Conservation (phyloP, 2,113 vertebrate species). For the Protobothrops flavoviridis region DNA sequence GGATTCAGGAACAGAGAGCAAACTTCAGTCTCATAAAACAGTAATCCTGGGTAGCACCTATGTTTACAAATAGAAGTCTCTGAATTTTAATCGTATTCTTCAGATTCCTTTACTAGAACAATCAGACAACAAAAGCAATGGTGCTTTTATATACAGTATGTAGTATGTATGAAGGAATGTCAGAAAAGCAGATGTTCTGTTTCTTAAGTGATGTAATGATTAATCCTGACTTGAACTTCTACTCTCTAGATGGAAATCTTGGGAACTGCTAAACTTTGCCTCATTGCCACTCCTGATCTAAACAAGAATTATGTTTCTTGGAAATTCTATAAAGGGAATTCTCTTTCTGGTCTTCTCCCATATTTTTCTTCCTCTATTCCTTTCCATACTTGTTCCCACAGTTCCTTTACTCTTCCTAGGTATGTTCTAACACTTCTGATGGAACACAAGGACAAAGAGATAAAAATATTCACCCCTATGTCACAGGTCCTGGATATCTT, state of each 20-base stretch:
- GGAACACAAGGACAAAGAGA: background rate
- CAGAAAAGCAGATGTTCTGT: background rate
- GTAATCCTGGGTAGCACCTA: background rate
- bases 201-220: background rate
- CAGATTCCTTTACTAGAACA: background rate
- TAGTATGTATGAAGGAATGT: background rate
- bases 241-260: background rate
- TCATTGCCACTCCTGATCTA: background rate
- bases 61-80: slow-evolving; percentile 6
- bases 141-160: background rate
- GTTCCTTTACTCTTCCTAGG: background rate
- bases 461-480: background rate
- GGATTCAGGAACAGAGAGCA: background rate
- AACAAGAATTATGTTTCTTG: background rate
- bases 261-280: background rate
- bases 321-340: background rate
- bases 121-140: background rate
- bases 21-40: slow-evolving; percentile 7
- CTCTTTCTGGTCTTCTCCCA: background rate
- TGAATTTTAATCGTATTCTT: slow-evolving; percentile 5
- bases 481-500: background rate
- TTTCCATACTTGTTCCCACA: background rate
- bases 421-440: background rate
- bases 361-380: background rate
- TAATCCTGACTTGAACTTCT: background rate